Evolutionary conservation across 2,888 invertebrate genomes (phyloP), one percentile per base, ranked within the genome.

Genomic region (Limnephilus rhombicus): DNA sequence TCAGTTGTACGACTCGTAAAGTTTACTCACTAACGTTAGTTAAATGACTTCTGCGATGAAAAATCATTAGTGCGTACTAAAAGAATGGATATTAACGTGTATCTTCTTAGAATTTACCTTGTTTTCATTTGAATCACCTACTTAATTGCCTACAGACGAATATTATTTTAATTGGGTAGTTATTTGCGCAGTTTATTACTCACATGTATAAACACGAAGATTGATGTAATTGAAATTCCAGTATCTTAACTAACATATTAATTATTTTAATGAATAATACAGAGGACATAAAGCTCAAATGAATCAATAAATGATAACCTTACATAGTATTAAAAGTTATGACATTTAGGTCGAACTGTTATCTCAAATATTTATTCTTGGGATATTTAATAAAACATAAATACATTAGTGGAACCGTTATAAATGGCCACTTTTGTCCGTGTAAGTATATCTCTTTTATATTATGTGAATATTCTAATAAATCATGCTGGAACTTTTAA

Each of bases 271-370:
- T 82, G 18, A 82, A 34, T 82, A 82, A 82, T 68, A 82, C 18
- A 82, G 15, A 15, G 13, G 18, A 34, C 34, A 82, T 82, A 82
- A 82, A 82, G 15, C 34, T 82, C 18, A 82, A 34, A 82, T 82
- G 82, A 82, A 34, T 82, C 82, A 82, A 34, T 82, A 34, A 82
- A 82, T 9, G 82, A 82, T 82, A 34, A 82, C 82, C 82, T 31
- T 18, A 82, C 13, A 15, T 34, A 82, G 29, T 68, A 68, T n/a
- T 68, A 68, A 24, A n/a, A 68, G 68, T 68, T 68, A 68, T 68
- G 68, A 24, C 68, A 68, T n/a, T 68, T 24, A 68, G 68, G 68
- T 68, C 9, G 24, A 9, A 68, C 68, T 68, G 24, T 68, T 24
- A 68, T 68, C 68, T 68, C 0, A 24, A 68, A 68, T 68, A 68